Evolutionary conservation across 2,797 vertebrate genomes (phyloP).

Genomic region (Falco naumanni): DNA sequence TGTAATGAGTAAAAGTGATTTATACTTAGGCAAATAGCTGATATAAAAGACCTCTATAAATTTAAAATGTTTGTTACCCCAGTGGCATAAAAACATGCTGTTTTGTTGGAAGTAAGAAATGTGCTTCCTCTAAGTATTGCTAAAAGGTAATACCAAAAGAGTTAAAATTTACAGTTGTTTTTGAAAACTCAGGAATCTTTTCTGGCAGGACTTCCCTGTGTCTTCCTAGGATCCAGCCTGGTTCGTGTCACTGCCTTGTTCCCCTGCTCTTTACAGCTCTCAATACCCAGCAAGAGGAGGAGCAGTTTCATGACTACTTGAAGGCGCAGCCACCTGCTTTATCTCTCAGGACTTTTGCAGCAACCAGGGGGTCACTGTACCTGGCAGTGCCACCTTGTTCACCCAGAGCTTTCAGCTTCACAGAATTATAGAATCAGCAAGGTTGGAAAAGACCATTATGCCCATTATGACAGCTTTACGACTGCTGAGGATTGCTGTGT

Average conservation of each 20-base stretch:
- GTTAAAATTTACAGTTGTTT: not conserved
- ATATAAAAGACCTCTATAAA: not conserved
- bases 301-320: not conserved
- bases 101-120: not conserved
- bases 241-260: not conserved
- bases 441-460: too few species aligned
- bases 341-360: not conserved
- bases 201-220: not conserved
- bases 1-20: not conserved
- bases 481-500: not conserved
- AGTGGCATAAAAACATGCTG: not conserved
- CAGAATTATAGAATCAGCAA: too few species aligned
- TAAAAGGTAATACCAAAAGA: not conserved
- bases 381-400: not conserved
- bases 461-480: not conserved
- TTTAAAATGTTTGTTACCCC: constrained; percentile 14
- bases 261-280: not conserved
- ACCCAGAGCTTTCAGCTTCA: not conserved
- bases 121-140: not conserved
- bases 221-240: not conserved
- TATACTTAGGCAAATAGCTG: not conserved
- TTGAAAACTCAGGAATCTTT: not conserved
- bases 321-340: not conserved
- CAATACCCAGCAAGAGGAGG: not conserved
- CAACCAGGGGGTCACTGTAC: not conserved